Base-by-base conservation (phyloP, 2,888 invertebrate species). In the Phymatocera aterrima region DNA sequence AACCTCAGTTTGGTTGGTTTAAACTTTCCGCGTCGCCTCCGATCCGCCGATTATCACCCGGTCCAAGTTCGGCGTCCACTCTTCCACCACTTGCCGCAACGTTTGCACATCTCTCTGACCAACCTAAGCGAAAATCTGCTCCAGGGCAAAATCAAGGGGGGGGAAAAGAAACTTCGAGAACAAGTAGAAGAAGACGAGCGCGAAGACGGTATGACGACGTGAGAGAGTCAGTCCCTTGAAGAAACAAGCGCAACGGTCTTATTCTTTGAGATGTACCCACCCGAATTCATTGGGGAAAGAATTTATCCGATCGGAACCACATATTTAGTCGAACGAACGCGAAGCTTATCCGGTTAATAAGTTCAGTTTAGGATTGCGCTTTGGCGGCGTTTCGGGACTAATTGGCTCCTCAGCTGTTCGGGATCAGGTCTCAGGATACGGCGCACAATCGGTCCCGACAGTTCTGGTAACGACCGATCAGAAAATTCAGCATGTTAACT, bases 361-460 rank as follows among this genome's bases (percentile, higher is more conserved):
- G 54, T 61, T 24, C n/a, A 28, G 51, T 51, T 72, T 51, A 51
- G 72, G 72, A 72, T 34, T 72, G 15, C 31, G 51, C 72, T 72
- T 72, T 72, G 72, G 72, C 72, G 72, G 72, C 28, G 18, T 51
- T 51, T 34, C 51, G n/a, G 72, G 72, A 34, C 72, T 72, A 72
- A 72, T 72, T 72, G 72, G 72, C 12, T 72, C 48, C 72, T 24
- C 40, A 24, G 12, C 43, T 40, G 18, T 64, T 64, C 61, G 28
- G 57, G 57, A 57, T 57, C 57, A 28, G 15, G 10, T 21, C 64
- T 34, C 18, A n/a, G n/a, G 37, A 40, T 64, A 40, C 64, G n/a
- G 18, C n/a, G 34, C 18, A 57, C 37, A 40, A 64, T 64, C 34
- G 15, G 10, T 18, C 64, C 21, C 37, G 64, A 64, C 64, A 64